Conservation (phyloP, 1,140 invertebrate genomes). For the Drosophila seguyi region DNA sequence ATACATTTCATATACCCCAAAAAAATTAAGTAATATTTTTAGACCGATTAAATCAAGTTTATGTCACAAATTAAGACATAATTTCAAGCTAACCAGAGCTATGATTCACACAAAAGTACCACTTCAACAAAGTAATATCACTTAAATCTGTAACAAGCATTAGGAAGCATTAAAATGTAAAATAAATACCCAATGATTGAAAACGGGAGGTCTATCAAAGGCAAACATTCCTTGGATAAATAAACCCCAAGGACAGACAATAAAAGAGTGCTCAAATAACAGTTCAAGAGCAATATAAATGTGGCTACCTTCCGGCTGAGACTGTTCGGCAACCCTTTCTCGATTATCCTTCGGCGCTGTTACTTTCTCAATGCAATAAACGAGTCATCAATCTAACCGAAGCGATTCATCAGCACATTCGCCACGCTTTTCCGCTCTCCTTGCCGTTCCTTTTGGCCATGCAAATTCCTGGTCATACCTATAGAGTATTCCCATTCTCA, state of each 20-base stretch:
- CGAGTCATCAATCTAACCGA: slow-evolving; percentile 48
- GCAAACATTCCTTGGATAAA: slow-evolving; percentile 4
- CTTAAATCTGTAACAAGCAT: background rate
- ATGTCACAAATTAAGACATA: background rate
- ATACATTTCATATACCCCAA: no score
- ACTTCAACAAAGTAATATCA: background rate
- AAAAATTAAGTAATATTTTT: no score
- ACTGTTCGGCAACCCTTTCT: background rate
- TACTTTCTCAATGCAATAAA: slow-evolving; percentile 37
- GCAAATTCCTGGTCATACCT: slow-evolving; percentile 20
- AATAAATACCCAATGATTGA: slow-evolving; percentile 15
- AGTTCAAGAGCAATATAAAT: slow-evolving; percentile 14
- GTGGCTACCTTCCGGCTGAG: slow-evolving; percentile 16
- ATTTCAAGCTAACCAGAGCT: no score
- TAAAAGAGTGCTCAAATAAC: slow-evolving; percentile 18
- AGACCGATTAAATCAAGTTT: background rate
- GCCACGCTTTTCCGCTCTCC: slow-evolving; percentile 24
- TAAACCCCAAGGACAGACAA: slow-evolving; percentile 10
- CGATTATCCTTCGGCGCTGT: slow-evolving; percentile 14
- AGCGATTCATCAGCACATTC: slow-evolving; percentile 49
- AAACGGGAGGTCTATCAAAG: background rate
- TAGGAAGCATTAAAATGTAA: background rate
- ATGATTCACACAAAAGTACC: no score
- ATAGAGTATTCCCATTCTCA: background rate
- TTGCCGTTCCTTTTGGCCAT: slow-evolving; percentile 11